Conservation (phyloP, 2,113 vertebrate species). For the Actenoides lindsayi region DNA sequence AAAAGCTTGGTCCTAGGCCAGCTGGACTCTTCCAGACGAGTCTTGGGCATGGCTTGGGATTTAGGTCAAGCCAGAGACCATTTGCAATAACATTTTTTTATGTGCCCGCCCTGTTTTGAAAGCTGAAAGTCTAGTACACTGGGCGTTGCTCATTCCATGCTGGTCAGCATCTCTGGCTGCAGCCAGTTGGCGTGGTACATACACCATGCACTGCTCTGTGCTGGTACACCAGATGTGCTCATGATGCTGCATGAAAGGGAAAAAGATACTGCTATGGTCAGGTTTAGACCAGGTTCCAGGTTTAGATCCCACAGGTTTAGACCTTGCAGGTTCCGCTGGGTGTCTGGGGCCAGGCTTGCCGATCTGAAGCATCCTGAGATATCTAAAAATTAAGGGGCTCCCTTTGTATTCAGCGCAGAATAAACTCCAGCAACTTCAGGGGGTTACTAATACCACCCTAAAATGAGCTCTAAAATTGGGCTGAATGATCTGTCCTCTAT, state of each 20-base stretch:
- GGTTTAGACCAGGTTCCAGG: not conserved
- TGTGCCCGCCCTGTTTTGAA: not conserved
- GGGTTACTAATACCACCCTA: not conserved
- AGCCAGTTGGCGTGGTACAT: accelerated
- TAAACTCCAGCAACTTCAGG: not conserved
- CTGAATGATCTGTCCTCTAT: not conserved
- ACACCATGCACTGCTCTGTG: accelerated
- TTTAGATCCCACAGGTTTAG: not conserved
- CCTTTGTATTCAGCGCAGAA: not conserved
- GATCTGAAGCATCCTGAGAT: not conserved
- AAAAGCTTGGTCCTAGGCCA: not conserved
- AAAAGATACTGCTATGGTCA: not conserved
- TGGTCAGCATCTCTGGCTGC: accelerated
- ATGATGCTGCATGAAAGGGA: accelerated
- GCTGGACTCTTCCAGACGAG: not conserved
- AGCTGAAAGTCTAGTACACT: not conserved
- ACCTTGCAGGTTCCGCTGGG: not conserved
- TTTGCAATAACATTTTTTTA: not conserved
- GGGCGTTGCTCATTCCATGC: not conserved
- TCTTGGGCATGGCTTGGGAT: not conserved
- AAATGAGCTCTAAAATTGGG: not conserved
- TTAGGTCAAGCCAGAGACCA: not conserved
- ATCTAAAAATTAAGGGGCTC: not conserved
- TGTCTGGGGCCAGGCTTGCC: not conserved
- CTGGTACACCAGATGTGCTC: not conserved